Base-by-base conservation (phyloP, 1,140 invertebrate genomes). In the Drosophila nigrodunni region DNA sequence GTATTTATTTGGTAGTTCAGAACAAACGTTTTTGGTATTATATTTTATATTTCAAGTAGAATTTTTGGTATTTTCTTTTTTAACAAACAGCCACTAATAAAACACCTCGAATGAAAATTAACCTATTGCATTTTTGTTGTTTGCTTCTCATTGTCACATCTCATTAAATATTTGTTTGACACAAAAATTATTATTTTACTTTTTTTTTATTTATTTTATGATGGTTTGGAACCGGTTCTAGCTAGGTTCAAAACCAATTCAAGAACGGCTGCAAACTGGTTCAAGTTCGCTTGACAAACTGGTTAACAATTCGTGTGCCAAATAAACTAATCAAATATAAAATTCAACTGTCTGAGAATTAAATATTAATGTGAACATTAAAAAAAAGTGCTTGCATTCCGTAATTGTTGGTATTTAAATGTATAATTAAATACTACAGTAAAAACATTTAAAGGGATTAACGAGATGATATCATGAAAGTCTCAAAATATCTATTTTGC, bases 281-380 rank as follows among this genome's bases (percentile, higher is more conserved):
- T 67, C 37, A 73, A 49, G 30, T 30, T 37, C 37, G 25, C 54
- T 13, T 8, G 34, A 9, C 7, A 44, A 68, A 68, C 65, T 68
- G 65, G 66, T 60, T 69, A 44, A 54, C 10, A 39, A 60, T 43
- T 61, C 15, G 66, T 60, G 46, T 60, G 46, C 11, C 66, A 69
- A 49, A 50, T 46, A 34, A 68, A 67, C 25, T 47, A 41, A 67
- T 41, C 35, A 25, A 68, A 21, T 67, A 57, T 21, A 39, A 21
- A 44, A 47, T 46, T 49, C 44, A 35, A 61, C 13, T 47, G 15
- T 21, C 44, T 47, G 15, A 21, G 15, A 15, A 18, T 47, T n/a
- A 15, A 15, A 54, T 52, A 52, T 52, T 7, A 11, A 25, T 54
- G n/a, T 54, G 8, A 54, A 54, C 25, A 9, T 35, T 9, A 34